Conservation (phyloP, 2,113 vertebrate species). For the Melospiza georgiana region DNA sequence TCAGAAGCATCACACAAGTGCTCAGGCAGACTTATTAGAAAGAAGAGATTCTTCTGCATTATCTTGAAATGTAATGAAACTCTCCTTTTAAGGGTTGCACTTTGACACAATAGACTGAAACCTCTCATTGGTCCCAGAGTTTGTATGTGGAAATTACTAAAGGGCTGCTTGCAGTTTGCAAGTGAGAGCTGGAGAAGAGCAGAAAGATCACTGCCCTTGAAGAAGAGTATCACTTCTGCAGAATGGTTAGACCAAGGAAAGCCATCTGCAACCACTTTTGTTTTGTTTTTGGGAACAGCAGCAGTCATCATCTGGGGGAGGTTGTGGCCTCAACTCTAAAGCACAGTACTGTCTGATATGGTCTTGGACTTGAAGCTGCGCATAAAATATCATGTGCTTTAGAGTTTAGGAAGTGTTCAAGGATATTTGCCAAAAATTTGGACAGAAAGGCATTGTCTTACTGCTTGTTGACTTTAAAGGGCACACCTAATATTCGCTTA, state of each 20-base stretch:
- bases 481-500: not conserved
- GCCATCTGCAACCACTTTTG: not conserved
- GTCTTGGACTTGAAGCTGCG: not conserved
- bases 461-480: not conserved
- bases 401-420: not conserved
- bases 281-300: not conserved
- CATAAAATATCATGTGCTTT: not conserved
- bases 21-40: not conserved
- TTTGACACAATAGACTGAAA: not conserved
- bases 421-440: not conserved
- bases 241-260: not conserved
- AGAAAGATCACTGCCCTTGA: not conserved
- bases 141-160: not conserved
- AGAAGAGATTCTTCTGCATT: not conserved
- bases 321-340: not conserved
- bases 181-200: not conserved
- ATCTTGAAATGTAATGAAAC: not conserved
- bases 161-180: not conserved
- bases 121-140: not conserved
- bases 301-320: not conserved
- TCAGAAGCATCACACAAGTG: not conserved
- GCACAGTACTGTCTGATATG: not conserved
- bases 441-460: not conserved
- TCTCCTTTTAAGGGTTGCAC: not conserved
- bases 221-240: not conserved